Conservation (phyloP, 2,113 vertebrate species). For the Chloebia gouldiae region DNA sequence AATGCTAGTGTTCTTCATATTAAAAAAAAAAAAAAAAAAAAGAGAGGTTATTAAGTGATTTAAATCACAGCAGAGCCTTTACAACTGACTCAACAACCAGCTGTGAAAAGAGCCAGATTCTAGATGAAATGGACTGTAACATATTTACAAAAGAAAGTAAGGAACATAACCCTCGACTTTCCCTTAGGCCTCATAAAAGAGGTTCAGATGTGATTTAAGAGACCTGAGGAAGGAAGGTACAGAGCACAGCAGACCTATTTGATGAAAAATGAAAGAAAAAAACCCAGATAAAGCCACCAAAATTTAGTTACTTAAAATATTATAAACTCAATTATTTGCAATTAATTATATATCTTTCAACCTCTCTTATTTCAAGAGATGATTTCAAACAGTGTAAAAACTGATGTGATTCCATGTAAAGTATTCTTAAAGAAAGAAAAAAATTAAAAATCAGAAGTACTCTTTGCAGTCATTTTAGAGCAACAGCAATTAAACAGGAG, state of each 20-base stretch:
- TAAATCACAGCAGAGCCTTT: conserved; percentile 41
- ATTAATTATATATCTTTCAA: background rate
- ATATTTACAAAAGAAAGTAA: conserved; percentile 61
- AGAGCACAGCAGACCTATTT: background rate
- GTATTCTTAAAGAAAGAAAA: background rate
- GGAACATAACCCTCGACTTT: conserved; percentile 50
- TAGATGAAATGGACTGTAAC: conserved; percentile 35
- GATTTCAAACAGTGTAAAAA: background rate
- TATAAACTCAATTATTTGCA: background rate
- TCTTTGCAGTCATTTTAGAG: background rate
- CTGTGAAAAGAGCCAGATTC: conserved; percentile 41
- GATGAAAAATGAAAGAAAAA: background rate
- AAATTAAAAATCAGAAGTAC: background rate
- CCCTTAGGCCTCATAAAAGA: conserved; percentile 50
- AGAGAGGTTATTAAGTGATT: conserved; percentile 42
- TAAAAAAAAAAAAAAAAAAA: background rate
- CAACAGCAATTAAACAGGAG: background rate
- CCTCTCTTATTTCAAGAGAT: background rate
- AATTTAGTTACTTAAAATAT: background rate
- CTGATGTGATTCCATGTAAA: background rate
- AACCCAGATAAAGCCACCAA: background rate
- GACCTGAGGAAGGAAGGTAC: background rate
- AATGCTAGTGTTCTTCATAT: background rate
- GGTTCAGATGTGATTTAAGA: conserved; percentile 53
- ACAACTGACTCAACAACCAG: conserved; percentile 15